A percentile compares a stretch with the other conserved stretches of the same genome.
Conservation (phyloP, 2,888 invertebrate species). For the Lacanobia wlatinum region DNA sequence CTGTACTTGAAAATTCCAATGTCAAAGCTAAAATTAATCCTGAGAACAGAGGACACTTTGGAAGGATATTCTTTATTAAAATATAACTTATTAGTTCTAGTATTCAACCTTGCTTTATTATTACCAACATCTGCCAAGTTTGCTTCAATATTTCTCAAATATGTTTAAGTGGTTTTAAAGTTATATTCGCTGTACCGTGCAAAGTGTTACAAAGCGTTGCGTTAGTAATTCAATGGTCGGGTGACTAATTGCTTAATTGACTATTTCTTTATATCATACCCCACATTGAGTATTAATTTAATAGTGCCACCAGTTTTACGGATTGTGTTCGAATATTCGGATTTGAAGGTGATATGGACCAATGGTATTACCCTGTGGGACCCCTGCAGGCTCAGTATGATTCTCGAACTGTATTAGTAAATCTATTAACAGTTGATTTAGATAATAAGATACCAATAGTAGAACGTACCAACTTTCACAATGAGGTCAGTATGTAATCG, state of each 20-base stretch:
- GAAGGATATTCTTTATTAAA: constrained; percentile 25
- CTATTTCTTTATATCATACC: constrained; percentile 47
- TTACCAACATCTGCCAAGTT: constrained; percentile 22
- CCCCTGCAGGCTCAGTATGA: background rate
- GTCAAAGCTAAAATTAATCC: constrained; percentile 4
- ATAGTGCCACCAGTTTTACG: constrained; percentile 7
- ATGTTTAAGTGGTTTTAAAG: constrained; percentile 14
- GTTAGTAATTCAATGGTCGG: constrained; percentile 52
- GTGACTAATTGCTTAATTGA: constrained; percentile 62
- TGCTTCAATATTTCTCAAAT: constrained; percentile 23
- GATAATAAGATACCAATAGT: too few relatives aligned
- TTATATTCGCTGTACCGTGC: constrained; percentile 46
- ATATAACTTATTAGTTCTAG: constrained; percentile 14
- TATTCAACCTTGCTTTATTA: constrained; percentile 14
- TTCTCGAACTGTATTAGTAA: too few relatives aligned
- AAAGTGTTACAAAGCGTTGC: constrained; percentile 54
- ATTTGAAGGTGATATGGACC: background rate
- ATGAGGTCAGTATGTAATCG: background rate
- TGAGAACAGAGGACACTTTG: constrained; percentile 11
- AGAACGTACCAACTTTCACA: background rate
- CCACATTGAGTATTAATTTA: constrained; percentile 18
- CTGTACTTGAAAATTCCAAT: constrained; percentile 18
- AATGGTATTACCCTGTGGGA: constrained; percentile 2
- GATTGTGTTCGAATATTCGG: background rate
- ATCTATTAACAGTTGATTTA: too few relatives aligned